These are phyloP conservation scores for Pachyseris speciosa DNA, from an alignment of 64 coral and sea anemone species.

Conservation along the genomic window DNA sequence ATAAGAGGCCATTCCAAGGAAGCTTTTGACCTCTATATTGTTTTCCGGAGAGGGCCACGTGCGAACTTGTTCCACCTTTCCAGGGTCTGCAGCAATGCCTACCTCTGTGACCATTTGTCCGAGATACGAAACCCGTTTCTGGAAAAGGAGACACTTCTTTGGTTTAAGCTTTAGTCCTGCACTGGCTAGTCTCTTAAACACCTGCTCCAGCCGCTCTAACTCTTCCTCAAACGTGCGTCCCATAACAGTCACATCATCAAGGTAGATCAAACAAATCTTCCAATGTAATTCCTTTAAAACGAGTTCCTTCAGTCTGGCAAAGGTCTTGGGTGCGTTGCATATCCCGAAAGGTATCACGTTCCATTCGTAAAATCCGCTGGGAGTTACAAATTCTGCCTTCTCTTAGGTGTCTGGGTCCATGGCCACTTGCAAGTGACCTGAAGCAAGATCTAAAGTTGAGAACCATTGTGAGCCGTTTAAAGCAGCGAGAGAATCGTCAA, in stretches of 20 bases:
- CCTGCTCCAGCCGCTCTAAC: neutral
- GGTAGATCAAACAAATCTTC: slow-evolving; percentile 4
- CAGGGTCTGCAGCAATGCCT: too few relatives aligned
- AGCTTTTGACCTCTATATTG: too few relatives aligned
- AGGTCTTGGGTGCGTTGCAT: slow-evolving; percentile 14
- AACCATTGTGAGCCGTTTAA: neutral
- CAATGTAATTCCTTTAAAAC: slow-evolving; percentile 8
- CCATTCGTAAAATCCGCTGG: slow-evolving; percentile 15
- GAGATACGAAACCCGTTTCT: slow-evolving; percentile 6
- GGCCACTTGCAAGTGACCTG: slow-evolving; percentile 28
- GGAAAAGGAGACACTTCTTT: neutral
- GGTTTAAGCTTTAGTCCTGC: slow-evolving; percentile 5
- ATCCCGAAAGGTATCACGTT: neutral
- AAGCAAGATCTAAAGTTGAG: too few relatives aligned
- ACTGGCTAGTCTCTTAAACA: neutral
- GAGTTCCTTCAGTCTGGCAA: slow-evolving; percentile 3
- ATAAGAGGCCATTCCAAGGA: too few relatives aligned
- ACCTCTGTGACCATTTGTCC: slow-evolving; percentile 9
- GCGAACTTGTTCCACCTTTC: too few relatives aligned
- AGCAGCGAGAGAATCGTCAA: slow-evolving; percentile 9
- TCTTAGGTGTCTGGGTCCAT: neutral
- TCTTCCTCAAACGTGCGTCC: neutral
- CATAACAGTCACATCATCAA: slow-evolving; percentile 27
- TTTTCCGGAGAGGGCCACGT: too few relatives aligned
- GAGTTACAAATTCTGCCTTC: slow-evolving; percentile 22